Evolutionary conservation across 2,113 vertebrate species (phyloP).

Genomic region (Cichladusa arquata): DNA sequence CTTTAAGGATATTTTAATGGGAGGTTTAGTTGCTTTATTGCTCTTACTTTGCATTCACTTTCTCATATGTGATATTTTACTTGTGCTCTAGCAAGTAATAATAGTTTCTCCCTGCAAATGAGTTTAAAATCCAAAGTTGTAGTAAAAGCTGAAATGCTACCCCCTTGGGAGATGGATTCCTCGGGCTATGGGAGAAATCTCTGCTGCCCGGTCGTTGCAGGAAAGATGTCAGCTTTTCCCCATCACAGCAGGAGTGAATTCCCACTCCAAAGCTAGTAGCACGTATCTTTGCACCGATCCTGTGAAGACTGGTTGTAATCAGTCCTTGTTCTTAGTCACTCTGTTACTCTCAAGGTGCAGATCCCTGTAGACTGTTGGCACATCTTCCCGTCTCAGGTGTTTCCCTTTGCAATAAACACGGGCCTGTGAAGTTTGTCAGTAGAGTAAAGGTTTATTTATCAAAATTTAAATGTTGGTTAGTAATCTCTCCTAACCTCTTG

Average conservation of each 20-base stretch:
- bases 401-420: not conserved
- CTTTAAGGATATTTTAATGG: not conserved
- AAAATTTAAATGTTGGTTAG: not conserved
- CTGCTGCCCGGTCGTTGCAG: not conserved
- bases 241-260: not conserved
- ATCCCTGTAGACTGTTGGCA: not conserved
- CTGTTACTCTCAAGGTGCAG: not conserved
- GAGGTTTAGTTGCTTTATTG: not conserved
- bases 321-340: not conserved
- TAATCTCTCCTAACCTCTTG: not conserved
- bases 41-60: not conserved
- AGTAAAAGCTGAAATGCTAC: not conserved
- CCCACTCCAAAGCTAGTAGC: not conserved
- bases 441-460: not conserved
- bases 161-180: not conserved
- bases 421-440: not conserved
- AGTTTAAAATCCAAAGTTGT: not conserved
- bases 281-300: not conserved
- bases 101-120: not conserved
- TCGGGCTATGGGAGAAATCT: not conserved
- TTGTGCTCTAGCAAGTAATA: not conserved
- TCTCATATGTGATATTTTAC: not conserved
- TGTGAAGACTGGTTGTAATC: not conserved
- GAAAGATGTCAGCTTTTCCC: not conserved
- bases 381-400: not conserved